Conservation (phyloP, 2,113 vertebrate species). For the Vicugna pacos region DNA sequence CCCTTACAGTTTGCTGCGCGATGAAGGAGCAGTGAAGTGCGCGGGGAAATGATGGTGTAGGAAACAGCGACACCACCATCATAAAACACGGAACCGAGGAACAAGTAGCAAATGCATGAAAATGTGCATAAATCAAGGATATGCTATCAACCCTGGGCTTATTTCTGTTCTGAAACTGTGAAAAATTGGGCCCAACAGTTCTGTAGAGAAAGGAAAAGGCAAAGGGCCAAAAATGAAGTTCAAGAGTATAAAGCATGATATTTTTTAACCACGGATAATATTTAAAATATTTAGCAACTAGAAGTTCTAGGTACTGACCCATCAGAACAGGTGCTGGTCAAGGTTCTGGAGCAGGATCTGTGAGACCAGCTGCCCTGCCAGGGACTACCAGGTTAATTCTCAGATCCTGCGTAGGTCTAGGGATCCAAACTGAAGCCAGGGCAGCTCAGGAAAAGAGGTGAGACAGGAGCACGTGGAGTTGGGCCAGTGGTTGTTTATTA, state of each 20-base stretch:
- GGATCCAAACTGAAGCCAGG: background rate
- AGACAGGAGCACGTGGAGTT: too few species aligned
- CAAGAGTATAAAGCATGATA: background rate
- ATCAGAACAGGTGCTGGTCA: background rate
- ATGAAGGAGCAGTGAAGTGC: conserved; percentile 83
- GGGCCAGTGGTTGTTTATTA: background rate
- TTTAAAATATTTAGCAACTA: background rate
- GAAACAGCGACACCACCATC: conserved; percentile 84
- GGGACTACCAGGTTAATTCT: background rate
- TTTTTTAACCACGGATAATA: background rate
- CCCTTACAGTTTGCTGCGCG: conserved; percentile 86
- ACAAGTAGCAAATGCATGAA: conserved; percentile 77
- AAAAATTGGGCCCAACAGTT: conserved; percentile 30
- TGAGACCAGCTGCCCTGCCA: background rate
- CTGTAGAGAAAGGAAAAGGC: conserved; percentile 40
- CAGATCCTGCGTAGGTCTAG: background rate
- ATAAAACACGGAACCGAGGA: conserved; percentile 75
- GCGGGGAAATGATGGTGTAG: conserved; percentile 87
- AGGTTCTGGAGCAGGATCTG: background rate
- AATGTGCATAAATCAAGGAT: conserved; percentile 77
- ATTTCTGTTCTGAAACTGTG: conserved; percentile 61
- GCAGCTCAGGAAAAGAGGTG: background rate
- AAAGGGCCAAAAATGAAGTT: conserved; percentile 53
- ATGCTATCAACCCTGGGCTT: conserved; percentile 67
- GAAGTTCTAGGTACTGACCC: background rate